Evolutionary conservation across 1,140 invertebrate genomes (phyloP).

Genomic region (Drosophila mauritiana): DNA sequence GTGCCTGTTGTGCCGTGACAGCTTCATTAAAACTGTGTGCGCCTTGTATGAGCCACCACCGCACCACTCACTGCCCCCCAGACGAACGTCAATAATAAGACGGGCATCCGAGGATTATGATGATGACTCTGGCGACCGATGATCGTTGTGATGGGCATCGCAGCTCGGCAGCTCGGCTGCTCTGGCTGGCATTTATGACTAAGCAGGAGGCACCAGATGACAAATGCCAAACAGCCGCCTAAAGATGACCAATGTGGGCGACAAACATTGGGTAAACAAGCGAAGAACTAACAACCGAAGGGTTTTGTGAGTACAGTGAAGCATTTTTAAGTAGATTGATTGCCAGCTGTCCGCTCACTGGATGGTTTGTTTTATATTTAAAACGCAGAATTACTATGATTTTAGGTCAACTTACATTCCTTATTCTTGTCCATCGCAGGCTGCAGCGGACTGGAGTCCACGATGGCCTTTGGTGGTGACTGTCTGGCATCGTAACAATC

Average conservation of each 20-base stretch:
- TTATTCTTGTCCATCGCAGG: conserved; percentile 98
- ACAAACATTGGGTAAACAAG: conserved; percentile 59
- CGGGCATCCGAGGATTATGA: conserved; percentile 17
- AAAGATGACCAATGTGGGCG: conserved; percentile 48
- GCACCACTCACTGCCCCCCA: neutral
- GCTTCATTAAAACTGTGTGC: conserved; percentile 69
- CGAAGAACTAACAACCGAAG: conserved; percentile 28
- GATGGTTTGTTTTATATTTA: neutral
- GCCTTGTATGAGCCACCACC: conserved; percentile 30
- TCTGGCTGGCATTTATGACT: conserved; percentile 49
- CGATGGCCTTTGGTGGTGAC: conserved; percentile 94
- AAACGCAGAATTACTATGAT: too few relatives aligned
- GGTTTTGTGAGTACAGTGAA: conserved; percentile 4
- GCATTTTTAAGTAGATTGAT: neutral
- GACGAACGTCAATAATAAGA: conserved; percentile 45
- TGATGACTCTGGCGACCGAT: conserved; percentile 14
- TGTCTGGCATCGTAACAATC: conserved; percentile 85
- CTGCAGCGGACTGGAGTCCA: conserved; percentile 96
- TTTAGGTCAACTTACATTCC: conserved; percentile 92
- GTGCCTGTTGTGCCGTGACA: conserved; percentile 65
- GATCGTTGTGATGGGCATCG: conserved; percentile 7
- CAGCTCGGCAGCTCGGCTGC: neutral
- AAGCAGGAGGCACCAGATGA: conserved; percentile 53
- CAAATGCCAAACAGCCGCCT: conserved; percentile 74
- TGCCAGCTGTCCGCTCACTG: neutral